phyloP scores from a whole-genome alignment of 2,888 invertebrate species.

The Andrena flavipes region DNA sequence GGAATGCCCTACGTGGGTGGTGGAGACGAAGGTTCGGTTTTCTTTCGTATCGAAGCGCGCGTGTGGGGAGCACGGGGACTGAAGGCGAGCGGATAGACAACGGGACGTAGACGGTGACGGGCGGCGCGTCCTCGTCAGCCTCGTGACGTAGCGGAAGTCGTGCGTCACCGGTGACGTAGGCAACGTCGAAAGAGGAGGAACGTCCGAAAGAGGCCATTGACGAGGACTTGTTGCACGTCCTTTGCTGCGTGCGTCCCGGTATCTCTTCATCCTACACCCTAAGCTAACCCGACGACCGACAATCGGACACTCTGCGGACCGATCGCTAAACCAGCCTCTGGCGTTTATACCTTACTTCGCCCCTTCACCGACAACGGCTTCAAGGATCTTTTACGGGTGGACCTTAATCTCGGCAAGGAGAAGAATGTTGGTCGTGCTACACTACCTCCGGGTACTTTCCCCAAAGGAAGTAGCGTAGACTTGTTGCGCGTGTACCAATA shows the following conservation, averaged over 20 bases:
- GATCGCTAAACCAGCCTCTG: neutral
- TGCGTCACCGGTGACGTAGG: conserved; percentile 77
- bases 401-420: neutral
- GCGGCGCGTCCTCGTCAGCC: conserved; percentile 45
- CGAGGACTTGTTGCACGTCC: conserved; percentile 81
- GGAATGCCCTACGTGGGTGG: conserved; percentile 13
- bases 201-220: conserved; percentile 76
- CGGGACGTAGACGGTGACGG: conserved; percentile 48
- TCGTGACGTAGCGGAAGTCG: conserved; percentile 78
- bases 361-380: neutral
- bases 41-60: conserved; percentile 3
- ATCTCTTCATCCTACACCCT: conserved; percentile 23
- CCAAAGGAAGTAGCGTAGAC: no score
- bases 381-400: neutral
- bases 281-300: neutral
- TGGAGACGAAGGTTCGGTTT: conserved; percentile 33
- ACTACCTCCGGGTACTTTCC: neutral
- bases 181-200: conserved; percentile 74
- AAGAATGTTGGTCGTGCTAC: neutral
- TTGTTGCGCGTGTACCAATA: no score
- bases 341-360: neutral
- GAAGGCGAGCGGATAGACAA: conserved; percentile 23
- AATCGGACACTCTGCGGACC: neutral
- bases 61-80: conserved; percentile 1
- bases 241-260: conserved; percentile 66